Evolutionary conservation across 2,113 vertebrate genomes (phyloP).

Genomic region (Datnioides undecimradiatus): DNA sequence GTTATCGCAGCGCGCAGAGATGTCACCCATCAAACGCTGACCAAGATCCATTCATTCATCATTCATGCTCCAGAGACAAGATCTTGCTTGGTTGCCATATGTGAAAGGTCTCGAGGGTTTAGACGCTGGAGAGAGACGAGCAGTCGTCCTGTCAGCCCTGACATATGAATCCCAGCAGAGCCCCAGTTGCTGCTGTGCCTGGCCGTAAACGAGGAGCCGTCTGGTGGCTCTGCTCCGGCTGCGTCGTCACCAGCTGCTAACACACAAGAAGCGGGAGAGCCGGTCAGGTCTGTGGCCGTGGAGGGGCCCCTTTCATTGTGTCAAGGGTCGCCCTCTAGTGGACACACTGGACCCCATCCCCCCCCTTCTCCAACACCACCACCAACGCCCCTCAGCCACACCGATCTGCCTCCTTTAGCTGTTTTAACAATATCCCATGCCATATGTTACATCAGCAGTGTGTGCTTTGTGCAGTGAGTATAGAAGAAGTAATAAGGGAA

Average conservation of each 20-base stretch:
- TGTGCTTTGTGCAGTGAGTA: not conserved
- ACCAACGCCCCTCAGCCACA: not conserved
- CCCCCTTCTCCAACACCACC: too few relatives aligned
- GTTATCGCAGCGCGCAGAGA: too few relatives aligned
- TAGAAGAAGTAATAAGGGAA: not conserved
- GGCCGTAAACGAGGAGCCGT: not conserved
- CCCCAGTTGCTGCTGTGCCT: slow-evolving; percentile 38
- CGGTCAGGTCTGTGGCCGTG: not conserved
- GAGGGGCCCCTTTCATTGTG: slow-evolving; percentile 25
- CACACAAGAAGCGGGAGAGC: not conserved
- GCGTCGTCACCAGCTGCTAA: slow-evolving; percentile 35
- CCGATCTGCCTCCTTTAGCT: slow-evolving; percentile 3
- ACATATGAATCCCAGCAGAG: slow-evolving; percentile 50
- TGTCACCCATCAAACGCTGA: not conserved
- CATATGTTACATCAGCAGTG: too few relatives aligned
- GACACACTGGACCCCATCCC: slow-evolving; percentile 21
- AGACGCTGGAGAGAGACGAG: not conserved
- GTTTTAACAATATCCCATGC: not conserved
- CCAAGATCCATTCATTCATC: not conserved
- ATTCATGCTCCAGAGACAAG: not conserved
- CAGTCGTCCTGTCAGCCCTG: slow-evolving; percentile 20
- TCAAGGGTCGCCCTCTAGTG: slow-evolving; percentile 79
- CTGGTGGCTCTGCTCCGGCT: slow-evolving; percentile 31
- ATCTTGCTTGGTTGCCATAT: not conserved
- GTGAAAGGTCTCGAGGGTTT: not conserved